Base-by-base conservation (phyloP, 2,888 invertebrate genomes). In the Hirtodrosophila confusa region DNA sequence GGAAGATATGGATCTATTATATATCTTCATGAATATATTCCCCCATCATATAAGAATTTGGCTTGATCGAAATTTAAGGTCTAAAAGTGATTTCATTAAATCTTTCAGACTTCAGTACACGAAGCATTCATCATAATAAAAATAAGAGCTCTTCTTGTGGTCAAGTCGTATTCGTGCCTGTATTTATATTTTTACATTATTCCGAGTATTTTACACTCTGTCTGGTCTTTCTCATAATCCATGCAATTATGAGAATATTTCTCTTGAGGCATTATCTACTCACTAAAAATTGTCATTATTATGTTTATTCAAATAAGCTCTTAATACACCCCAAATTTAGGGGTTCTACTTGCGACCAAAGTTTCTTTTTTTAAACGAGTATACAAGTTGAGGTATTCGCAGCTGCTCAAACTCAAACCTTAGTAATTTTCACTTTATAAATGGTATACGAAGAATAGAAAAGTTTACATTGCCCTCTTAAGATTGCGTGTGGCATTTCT, bases 401-500 rank as follows among this genome's bases (percentile, higher is more conserved):
- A 78, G 75, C 82, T 78, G 82, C 57, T 74, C 51, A 45, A 56
- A 40, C 35, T 29, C 12, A 54, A 55, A 56, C 64, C 64, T 45
- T 64, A 76, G 62, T 83, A 69, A 82, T 82, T 82, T 82, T 67
- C 86, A 82, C 80, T 82, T 86, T 78, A 75, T 77, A 77, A 77
- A 77, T 68, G 75, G 44, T 64, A 67, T 57, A 37, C 39, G 55
- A 58, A 63, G 64, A 57, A 83, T 65, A 79, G 68, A 64, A 86
- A 84, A 82, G 65, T 86, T 82, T 83, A 69, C 86, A 79, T 86
- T 80, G 80, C 80, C 80, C 86, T 86, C 80, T 44, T 31, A 77
- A 72, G 80, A 84, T 82, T 84, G 82, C 82, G 86, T 83, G 82
- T 68, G 80, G 80, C 75, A 76, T 78, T 64, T 69, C 65, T 75